Base-by-base conservation (phyloP, 2,888 invertebrate species). In the Plagodis pulveraria region DNA sequence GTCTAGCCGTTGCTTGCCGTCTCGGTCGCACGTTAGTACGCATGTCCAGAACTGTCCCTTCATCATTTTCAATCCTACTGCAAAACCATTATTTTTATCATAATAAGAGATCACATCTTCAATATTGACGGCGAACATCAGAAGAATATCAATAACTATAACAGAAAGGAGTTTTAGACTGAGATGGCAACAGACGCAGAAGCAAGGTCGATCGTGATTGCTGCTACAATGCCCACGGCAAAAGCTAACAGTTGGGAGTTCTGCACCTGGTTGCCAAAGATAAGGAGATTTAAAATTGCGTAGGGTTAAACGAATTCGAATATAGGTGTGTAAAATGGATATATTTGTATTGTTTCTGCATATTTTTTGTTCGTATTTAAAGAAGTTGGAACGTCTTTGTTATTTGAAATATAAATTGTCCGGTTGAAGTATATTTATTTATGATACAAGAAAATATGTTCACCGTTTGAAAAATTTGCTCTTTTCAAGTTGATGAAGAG, bases 1-100 rank as follows among this genome's bases (percentile, higher is more conserved):
- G 86, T 78, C 75, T 74, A 49, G 60, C 49, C 77, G 63, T 71
- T 69, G 76, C 76, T 71, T 74, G 77, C 81, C 81, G 82, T 83
- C 85, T 78, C 84, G 75, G 80, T 88, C 89, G 77, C 86, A 76
- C 87, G 86, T 82, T 80, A 85, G 78, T 89, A 90, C 91, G 91
- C 91, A 91, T 91, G 91, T 85, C 86, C 90, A 86, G 81, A 84
- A 80, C 82, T 79, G 86, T 87, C 83, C 85, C 85, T 85, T 83
- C 76, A 78, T 78, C 70, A 80, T 75, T 73, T 73, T 75, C 71
- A 74, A 77, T 78, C 76, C 68, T 40, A 41, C 51, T 10, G 9
- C 41, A 61, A 72, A 71, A 69, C 60, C 63, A 68, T 57, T 53
- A 65, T 63, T 70, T 65, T 33, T 12, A 38, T 47, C 12, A 42